phyloP scores from a whole-genome alignment of 1,140 invertebrate genomes.

The Hylyphantes graminicola region DNA sequence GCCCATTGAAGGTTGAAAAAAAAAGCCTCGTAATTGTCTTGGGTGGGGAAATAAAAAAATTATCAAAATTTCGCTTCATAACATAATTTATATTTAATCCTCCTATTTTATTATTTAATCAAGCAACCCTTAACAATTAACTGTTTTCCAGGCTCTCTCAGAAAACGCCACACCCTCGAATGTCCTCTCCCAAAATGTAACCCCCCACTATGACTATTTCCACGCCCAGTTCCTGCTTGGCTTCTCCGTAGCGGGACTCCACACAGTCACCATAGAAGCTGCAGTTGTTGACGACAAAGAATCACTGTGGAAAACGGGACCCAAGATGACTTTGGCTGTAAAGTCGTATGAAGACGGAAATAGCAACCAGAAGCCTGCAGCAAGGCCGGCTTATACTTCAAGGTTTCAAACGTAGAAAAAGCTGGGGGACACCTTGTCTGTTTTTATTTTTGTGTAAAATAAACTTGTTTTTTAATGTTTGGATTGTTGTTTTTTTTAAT shows the following conservation, averaged over 20 bases:
- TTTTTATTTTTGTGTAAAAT: background rate
- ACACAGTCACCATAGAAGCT: conserved; percentile 77
- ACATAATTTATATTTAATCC: too few relatives aligned
- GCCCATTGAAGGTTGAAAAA: too few relatives aligned
- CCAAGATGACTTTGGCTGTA: conserved; percentile 75
- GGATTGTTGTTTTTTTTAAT: too few relatives aligned
- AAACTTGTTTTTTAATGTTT: background rate
- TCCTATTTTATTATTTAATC: too few relatives aligned
- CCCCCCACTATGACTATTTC: conserved; percentile 84
- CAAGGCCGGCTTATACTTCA: conserved; percentile 17
- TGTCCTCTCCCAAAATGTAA: conserved; percentile 75
- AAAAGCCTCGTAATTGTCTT: too few relatives aligned
- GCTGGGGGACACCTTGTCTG: background rate
- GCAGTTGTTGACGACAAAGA: conserved; percentile 79
- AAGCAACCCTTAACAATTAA: too few relatives aligned
- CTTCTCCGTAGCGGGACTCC: conserved; percentile 69
- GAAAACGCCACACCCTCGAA: conserved; percentile 66
- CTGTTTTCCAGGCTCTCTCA: conserved; percentile 53
- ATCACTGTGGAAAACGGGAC: conserved; percentile 81
- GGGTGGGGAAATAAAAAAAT: too few relatives aligned
- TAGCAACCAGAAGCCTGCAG: conserved; percentile 46
- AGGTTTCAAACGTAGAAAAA: conserved; percentile 38
- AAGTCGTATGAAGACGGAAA: conserved; percentile 77
- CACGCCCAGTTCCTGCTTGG: conserved; percentile 81
- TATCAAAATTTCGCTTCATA: too few relatives aligned